Evolutionary conservation across 2,113 vertebrate genomes (phyloP), one percentile per base, ranked within the genome.

Genomic region (Trinectes maculatus): DNA sequence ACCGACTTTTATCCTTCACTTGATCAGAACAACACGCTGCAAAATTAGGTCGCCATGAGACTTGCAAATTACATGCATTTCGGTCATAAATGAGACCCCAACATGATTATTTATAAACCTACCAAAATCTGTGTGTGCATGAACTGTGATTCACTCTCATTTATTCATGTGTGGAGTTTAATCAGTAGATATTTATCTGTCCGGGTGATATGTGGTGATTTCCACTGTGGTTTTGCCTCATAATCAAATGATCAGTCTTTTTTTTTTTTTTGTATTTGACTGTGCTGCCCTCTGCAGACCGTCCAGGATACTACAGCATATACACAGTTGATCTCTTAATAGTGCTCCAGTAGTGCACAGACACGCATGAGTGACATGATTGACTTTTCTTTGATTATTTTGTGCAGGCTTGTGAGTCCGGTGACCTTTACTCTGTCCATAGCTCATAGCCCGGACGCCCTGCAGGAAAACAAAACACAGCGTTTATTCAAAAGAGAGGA

Each of bases 241-340:
- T 56, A 0, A 52, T 59, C 49, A 63, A 48, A 60, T 48, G 29
- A 49, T 15, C 8, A 52, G 4, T 62, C 7, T 3, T 9, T 39
- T 39, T n/a, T 31, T 56, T 63, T 67, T 29, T 47, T 16, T n/a
- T n/a, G n/a, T n/a, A 55, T 40, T 28, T 82, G 80, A 55, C 48
- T 74, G 25, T 87, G 84, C 87, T 89, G 81, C 88, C 91, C 83
- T 80, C 89, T 86, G 29, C 81, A 52, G 87, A 60, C 10, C 6
- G 46, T 3, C 52, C 3, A 2, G 2, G 1, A 53, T 42, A 84
- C 42, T 86, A 42, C 84, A 80, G 6, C 8, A 64, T 13, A 33
- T 22, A 19, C 54, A 62, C 47, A 48, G 18, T 46, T 51, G 47
- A 52, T 69, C 68, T 64, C 5, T 18, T 74, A 56, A 77, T 63